Evolutionary conservation across 2,797 vertebrate species (phyloP).

Genomic region (Anguilla megastoma): DNA sequence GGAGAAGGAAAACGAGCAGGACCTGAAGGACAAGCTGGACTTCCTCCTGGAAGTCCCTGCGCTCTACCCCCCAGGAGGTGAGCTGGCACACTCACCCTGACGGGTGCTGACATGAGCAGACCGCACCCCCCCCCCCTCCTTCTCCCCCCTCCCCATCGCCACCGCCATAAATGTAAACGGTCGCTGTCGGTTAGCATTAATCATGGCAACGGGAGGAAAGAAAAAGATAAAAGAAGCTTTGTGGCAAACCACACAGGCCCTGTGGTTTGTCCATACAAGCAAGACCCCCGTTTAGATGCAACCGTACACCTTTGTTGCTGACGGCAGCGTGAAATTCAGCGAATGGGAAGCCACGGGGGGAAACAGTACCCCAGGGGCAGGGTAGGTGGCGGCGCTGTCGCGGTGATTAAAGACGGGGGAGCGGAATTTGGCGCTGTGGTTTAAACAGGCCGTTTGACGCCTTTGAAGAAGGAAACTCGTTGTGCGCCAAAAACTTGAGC

Average conservation of each 20-base stretch:
- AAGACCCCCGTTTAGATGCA: background rate
- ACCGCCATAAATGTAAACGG: background rate
- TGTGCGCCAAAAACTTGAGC: background rate
- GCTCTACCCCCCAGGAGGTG: conserved; percentile 83
- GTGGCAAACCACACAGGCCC: background rate
- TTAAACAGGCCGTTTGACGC: background rate
- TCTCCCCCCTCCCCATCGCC: background rate
- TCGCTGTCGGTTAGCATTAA: conserved; percentile 26
- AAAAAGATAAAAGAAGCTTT: background rate
- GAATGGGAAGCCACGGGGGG: background rate
- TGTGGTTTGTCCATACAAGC: conserved; percentile 13
- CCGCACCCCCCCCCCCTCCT: background rate
- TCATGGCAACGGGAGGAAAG: too few species aligned
- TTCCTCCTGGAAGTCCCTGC: conserved; percentile 74
- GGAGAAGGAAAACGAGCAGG: conserved; percentile 93
- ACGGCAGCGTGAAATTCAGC: background rate
- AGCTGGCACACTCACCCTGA: conserved; percentile 44
- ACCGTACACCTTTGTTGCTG: background rate
- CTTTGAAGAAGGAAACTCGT: conserved; percentile 1
- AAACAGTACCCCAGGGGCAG: background rate
- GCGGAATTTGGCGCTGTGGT: background rate
- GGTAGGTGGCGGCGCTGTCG: background rate
- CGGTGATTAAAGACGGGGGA: background rate
- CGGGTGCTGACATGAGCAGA: background rate
- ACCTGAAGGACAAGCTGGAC: conserved; percentile 95